Conservation (phyloP, 2,888 invertebrate species). For the Lampropteryx suffumata region DNA sequence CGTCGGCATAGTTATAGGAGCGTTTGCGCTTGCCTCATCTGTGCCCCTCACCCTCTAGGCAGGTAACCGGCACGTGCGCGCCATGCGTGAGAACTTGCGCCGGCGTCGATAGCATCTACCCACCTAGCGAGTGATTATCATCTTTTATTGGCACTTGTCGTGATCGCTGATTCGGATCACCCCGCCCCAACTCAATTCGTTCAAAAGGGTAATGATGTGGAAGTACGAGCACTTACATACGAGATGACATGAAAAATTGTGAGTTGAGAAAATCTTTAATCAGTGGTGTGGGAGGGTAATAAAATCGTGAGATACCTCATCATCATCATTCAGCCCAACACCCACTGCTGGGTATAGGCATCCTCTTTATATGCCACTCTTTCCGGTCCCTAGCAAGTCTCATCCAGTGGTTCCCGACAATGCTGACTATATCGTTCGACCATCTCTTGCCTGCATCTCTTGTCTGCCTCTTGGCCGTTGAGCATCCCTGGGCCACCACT, state of each 20-base stretch:
- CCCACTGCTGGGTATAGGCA: too few relatives aligned
- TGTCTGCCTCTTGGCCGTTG: too few relatives aligned
- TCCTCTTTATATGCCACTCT: too few relatives aligned
- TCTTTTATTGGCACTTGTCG: conserved; percentile 27
- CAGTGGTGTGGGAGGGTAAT: too few relatives aligned
- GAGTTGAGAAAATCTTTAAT: too few relatives aligned
- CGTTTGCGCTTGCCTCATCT: neutral
- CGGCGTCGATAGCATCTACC: conserved; percentile 6
- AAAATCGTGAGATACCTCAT: too few relatives aligned
- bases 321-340: too few relatives aligned
- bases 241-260: neutral
- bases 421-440: too few relatives aligned
- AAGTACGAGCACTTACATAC: neutral
- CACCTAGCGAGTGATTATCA: conserved; percentile 12
- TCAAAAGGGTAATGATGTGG: conserved; percentile 10
- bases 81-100: conserved; percentile 30
- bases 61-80: conserved; percentile 27
- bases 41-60: neutral
- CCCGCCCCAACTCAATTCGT: neutral
- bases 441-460: too few relatives aligned
- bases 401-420: too few relatives aligned
- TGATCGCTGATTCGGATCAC: conserved; percentile 1
- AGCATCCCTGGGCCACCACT: too few relatives aligned
- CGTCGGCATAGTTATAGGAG: neutral
- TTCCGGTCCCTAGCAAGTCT: too few relatives aligned